These are phyloP conservation scores for Sebastes glaucus DNA, from an alignment of 2,797 vertebrate genomes.

Conservation along the genomic window DNA sequence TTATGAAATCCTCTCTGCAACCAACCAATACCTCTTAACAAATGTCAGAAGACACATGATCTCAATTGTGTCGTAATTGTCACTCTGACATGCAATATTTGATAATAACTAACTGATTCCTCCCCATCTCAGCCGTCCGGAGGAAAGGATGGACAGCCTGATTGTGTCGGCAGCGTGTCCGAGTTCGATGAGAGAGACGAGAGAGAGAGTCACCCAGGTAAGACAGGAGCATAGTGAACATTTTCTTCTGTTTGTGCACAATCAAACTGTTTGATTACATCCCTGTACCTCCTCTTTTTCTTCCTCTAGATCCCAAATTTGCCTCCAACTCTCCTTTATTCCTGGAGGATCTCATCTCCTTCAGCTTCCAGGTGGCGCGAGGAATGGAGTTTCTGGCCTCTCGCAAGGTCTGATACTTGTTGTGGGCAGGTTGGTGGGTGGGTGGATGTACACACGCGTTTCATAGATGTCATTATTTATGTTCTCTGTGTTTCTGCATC, in stretches of 20 bases:
- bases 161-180: slow-evolving; percentile 73
- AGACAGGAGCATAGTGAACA: not conserved
- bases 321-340: slow-evolving; percentile 82
- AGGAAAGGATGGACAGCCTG: slow-evolving; percentile 63
- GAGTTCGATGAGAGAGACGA: slow-evolving; percentile 81
- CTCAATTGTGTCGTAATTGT: not conserved
- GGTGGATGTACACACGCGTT: not conserved
- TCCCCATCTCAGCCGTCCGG: slow-evolving; percentile 52
- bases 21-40: not conserved
- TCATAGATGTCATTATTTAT: slow-evolving; percentile 41
- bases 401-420: slow-evolving; percentile 72
- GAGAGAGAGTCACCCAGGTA: slow-evolving; percentile 24
- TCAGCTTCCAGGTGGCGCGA: slow-evolving; percentile 96
- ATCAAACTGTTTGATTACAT: not conserved
- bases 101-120: not conserved
- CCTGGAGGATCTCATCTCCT: slow-evolving; percentile 94
- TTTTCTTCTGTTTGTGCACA: not conserved
- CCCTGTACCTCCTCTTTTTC: not conserved
- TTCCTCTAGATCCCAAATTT: slow-evolving; percentile 75
- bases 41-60: not conserved
- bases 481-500: not conserved
- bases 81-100: not conserved
- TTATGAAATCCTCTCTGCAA: not conserved
- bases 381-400: slow-evolving; percentile 96
- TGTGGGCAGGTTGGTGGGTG: not conserved